Evolutionary conservation across 1,140 invertebrate genomes (phyloP).

Genomic region (Drosophila miranda): DNA sequence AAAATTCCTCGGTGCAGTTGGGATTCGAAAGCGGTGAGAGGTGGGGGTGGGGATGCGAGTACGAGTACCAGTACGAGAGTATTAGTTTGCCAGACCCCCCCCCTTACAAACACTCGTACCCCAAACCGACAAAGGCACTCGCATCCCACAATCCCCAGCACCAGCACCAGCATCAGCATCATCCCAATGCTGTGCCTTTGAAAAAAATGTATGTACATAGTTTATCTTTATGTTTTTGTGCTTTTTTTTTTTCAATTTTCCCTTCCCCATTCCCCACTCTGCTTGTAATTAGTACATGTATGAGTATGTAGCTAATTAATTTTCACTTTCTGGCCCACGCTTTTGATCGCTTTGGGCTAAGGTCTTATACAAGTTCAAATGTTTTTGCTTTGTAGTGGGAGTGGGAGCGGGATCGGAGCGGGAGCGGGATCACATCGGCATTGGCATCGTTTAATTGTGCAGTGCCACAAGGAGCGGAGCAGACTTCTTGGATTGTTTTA

Average conservation of each 20-base stretch:
- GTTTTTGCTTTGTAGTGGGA: slow-evolving; percentile 70
- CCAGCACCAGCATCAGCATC: slow-evolving; percentile 21
- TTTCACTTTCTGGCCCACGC: slow-evolving; percentile 63
- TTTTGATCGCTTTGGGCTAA: slow-evolving; percentile 64
- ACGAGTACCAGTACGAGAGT: background rate
- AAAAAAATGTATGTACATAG: slow-evolving; percentile 20
- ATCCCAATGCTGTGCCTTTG: slow-evolving; percentile 33
- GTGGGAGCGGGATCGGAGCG: too few relatives aligned
- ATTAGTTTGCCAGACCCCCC: slow-evolving; percentile 10
- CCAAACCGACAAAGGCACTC: background rate
- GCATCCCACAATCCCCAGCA: slow-evolving; percentile 14
- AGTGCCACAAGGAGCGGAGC: slow-evolving; percentile 33
- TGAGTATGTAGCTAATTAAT: slow-evolving; percentile 72
- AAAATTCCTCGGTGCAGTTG: slow-evolving; percentile 70
- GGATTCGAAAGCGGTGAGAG: slow-evolving; percentile 5
- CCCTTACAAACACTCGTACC: too few relatives aligned
- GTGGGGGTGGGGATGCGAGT: too few relatives aligned
- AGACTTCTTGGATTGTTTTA: slow-evolving; percentile 36
- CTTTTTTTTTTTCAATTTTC: slow-evolving; percentile 53
- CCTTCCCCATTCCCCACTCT: slow-evolving; percentile 19
- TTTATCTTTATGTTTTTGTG: slow-evolving; percentile 58
- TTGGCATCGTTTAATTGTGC: slow-evolving; percentile 59
- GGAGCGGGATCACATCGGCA: slow-evolving; percentile 14
- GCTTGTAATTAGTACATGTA: slow-evolving; percentile 70
- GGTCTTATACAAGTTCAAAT: slow-evolving; percentile 74